Conservation (phyloP, 1,140 invertebrate genomes). For the Heterodera carotae region DNA sequence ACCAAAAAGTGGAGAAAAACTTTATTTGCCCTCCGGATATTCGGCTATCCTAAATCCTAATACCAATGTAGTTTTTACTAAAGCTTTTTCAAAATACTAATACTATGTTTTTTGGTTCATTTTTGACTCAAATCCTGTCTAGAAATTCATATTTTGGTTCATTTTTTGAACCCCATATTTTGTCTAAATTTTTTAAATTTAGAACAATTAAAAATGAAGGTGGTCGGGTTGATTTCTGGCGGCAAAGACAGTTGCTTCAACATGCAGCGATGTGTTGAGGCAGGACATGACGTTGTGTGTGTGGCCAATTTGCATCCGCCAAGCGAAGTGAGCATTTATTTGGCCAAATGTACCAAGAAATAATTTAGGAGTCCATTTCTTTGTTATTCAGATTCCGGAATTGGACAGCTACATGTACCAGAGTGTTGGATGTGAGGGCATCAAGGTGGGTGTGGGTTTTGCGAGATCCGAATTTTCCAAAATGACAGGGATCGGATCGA, state of each 20-base stretch:
- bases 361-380: too few relatives aligned
- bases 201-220: conserved; percentile 73
- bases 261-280: conserved; percentile 93
- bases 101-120: conserved; percentile 1
- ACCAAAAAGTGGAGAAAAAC: too few relatives aligned
- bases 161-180: too few relatives aligned
- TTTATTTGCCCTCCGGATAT: too few relatives aligned
- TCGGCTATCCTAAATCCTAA: too few relatives aligned
- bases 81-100: background rate
- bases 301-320: conserved; percentile 90
- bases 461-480: conserved; percentile 24
- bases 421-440: conserved; percentile 92
- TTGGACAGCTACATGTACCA: conserved; percentile 98
- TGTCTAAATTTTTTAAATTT: too few relatives aligned
- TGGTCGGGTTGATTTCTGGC: conserved; percentile 87
- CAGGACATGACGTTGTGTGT: conserved; percentile 92
- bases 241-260: conserved; percentile 99
- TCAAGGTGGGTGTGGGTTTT: conserved; percentile 69
- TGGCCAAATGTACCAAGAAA: too few relatives aligned
- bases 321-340: conserved; percentile 71
- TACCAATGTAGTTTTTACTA: too few relatives aligned
- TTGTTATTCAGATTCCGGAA: conserved; percentile 77
- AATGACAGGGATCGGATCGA: too few relatives aligned
- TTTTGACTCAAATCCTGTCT: too few relatives aligned
- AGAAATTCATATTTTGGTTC: background rate